phyloP scores from a whole-genome alignment of 92 coral and sea anemone genomes.

The Epizoanthus stellaris region DNA sequence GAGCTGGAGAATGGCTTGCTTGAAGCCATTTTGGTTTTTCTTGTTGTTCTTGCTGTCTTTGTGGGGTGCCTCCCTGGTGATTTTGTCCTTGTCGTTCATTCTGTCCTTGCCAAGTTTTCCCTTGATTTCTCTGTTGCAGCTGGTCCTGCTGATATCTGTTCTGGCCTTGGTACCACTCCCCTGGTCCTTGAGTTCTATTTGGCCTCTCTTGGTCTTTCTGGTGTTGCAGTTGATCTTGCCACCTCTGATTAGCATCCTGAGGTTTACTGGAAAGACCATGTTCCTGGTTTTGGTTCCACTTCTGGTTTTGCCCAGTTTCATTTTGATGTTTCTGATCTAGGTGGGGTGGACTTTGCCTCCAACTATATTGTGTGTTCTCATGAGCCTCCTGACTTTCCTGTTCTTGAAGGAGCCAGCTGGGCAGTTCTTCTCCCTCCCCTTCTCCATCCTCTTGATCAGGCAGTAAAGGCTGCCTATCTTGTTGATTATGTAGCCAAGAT shows the following conservation, averaged over 20 bases:
- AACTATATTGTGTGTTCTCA: not conserved
- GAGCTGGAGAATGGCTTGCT: not conserved
- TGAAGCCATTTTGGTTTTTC: constrained; percentile 42
- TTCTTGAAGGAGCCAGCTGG: constrained; percentile 14
- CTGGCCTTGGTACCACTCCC: constrained; percentile 15
- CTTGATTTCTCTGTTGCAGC: constrained; percentile 15
- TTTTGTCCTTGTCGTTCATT: not conserved
- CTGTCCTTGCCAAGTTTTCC: not conserved
- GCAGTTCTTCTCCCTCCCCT: not conserved
- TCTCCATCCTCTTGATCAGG: not conserved
- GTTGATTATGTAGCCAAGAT: constrained; percentile 4
- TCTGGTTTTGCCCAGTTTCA: not conserved
- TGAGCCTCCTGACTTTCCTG: not conserved
- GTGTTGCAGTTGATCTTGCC: constrained; percentile 10
- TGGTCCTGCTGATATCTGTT: constrained; percentile 20
- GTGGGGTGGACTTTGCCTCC: not conserved
- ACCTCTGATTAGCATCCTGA: constrained; percentile 1
- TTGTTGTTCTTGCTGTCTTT: constrained; percentile 42
- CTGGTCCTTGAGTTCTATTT: not conserved
- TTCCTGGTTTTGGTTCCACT: constrained; percentile 3
- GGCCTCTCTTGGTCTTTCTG: not conserved
- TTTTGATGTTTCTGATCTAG: not conserved
- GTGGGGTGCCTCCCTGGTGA: not conserved
- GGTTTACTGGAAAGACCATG: not conserved
- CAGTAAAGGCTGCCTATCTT: not conserved